Base-by-base conservation (phyloP, 2,888 invertebrate species). In the Mythimna ferrago region DNA sequence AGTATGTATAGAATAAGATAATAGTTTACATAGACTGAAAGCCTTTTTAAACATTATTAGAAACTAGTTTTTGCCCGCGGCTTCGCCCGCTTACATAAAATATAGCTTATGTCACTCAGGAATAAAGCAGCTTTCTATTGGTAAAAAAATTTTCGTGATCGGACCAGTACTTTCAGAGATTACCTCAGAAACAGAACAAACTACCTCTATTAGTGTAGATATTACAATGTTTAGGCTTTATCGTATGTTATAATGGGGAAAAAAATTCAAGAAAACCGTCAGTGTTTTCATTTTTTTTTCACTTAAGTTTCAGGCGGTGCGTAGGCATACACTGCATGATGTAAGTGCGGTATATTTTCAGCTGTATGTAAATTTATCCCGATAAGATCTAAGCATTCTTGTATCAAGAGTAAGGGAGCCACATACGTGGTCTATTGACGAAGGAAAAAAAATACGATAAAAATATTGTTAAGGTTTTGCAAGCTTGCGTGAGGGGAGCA, bases 391-490 rank as follows among this genome's bases (percentile, higher is more conserved):
- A 65, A 78, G 76, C 60, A 76, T 69, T 67, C 73, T 76, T 76
- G 76, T 73, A 76, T 68, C 73, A 73, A 81, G 71, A 77, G 62
- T 56, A 61, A 76, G 60, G 73, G 73, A 67, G 56, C 71, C 75
- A 63, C 68, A 73, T 75, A 80, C 86, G 77, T 81, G 76, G 72
- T 69, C 69, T 80, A 86, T 85, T 82, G 77, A 78, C 68, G 80
- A 67, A 68, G 73, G 72, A 80, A 84, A 83, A 84, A 83, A 86
- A 82, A 84, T 73, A 75, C 61, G 74, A 76, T 76, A 73, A 75
- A 85, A 82, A 85, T 80, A 82, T 80, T 78, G 63, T 82, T 67
- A 73, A 73, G 71, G 63, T 75, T 78, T 77, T 76, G 74, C 74
- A 64, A 73, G 82, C 66, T 82, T 82, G 78, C 78, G 80, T 80